Conservation (phyloP, 2,797 vertebrate genomes). For the Cryptoblepharus egeriae region DNA sequence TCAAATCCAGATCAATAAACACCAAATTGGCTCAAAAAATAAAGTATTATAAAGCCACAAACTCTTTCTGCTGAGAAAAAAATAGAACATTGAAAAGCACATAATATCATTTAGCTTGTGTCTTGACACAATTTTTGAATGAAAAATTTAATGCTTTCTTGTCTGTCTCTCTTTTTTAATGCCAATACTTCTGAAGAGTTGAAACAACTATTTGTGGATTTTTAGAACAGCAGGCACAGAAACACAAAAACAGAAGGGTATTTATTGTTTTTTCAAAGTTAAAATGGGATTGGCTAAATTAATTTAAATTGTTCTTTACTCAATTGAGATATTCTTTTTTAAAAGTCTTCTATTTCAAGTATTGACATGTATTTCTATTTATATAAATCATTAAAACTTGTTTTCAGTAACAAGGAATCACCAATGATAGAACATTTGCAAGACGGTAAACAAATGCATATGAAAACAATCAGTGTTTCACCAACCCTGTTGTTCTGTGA, state of each 20-base stretch:
- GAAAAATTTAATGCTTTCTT: not conserved
- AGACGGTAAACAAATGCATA: not conserved
- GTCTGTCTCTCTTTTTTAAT: not conserved
- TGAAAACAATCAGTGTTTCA: slow-evolving; percentile 2
- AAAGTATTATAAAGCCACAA: slow-evolving; percentile 34
- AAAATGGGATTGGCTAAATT: not conserved
- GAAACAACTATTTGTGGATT: not conserved
- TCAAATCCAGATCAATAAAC: slow-evolving; percentile 35
- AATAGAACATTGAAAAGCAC: slow-evolving; percentile 1
- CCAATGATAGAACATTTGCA: too few relatives aligned
- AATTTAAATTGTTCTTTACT: not conserved
- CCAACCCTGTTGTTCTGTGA: not conserved
- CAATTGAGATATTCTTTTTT: not conserved
- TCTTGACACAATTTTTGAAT: not conserved
- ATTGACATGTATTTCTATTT: not conserved
- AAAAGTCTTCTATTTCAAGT: not conserved
- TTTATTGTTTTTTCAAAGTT: not conserved
- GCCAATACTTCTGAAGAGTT: not conserved
- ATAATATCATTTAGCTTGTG: not conserved
- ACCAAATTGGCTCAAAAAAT: slow-evolving; percentile 34
- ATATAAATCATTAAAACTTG: not conserved
- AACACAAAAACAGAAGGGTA: not conserved
- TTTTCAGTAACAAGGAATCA: not conserved
- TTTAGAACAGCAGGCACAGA: not conserved
- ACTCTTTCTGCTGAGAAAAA: slow-evolving; percentile 29